Percentiles rank a stretch among this genome's conserved stretches.
Conservation (phyloP, 2,797 vertebrate species). For the Semaprochilodus insignis region DNA sequence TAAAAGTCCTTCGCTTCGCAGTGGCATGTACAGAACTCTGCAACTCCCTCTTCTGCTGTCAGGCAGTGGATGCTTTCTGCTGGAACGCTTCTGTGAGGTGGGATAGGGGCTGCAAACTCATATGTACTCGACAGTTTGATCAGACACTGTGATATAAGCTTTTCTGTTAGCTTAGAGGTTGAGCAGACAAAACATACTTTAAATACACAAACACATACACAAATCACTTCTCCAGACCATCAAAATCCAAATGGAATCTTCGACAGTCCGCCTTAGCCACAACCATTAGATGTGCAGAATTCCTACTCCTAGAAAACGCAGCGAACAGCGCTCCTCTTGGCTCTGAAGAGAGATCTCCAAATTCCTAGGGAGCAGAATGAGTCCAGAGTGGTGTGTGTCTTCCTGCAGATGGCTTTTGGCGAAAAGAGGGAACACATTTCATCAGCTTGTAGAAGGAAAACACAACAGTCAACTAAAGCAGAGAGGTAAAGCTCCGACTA, state of each 20-base stretch:
- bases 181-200: conserved; percentile 29
- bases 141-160: conserved; percentile 11
- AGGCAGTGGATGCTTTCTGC: too few species aligned
- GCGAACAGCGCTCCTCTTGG: conserved; percentile 75
- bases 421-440: too few species aligned
- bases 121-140: not conserved
- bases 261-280: conserved; percentile 50
- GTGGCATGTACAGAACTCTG: conserved; percentile 36
- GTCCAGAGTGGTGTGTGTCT: conserved; percentile 62
- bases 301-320: conserved; percentile 71
- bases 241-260: conserved; percentile 51
- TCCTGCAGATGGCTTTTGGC: conserved; percentile 34
- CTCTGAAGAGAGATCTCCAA: conserved; percentile 60
- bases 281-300: conserved; percentile 57
- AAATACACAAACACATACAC: conserved; percentile 57
- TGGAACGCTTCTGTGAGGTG: too few species aligned
- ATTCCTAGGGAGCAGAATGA: conserved; percentile 69
- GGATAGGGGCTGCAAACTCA: not conserved
- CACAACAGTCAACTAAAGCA: too few species aligned
- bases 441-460: too few species aligned
- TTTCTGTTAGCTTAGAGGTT: not conserved
- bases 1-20: conserved; percentile 22
- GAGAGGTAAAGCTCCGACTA: too few species aligned
- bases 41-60: too few species aligned
- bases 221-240: conserved; percentile 53